These are phyloP conservation scores for Miopithecus talapoin DNA, from an alignment of 2,797 vertebrate species.

Conservation along the genomic window DNA sequence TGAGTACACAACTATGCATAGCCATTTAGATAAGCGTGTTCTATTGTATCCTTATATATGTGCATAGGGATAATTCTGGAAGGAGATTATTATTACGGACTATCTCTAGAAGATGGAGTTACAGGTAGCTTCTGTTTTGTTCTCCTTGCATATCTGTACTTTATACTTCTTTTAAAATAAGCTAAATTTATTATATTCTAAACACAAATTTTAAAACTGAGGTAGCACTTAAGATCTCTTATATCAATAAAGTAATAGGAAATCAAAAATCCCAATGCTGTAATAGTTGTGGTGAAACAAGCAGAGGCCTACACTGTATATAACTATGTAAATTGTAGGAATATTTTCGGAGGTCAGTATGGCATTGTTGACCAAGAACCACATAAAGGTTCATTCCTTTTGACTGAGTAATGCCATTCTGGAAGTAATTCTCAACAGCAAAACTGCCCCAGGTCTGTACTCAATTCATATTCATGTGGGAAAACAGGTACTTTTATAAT, in stretches of 20 bases:
- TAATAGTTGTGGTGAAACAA: background rate
- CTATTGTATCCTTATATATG: accelerated
- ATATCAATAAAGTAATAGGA: background rate
- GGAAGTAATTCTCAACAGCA: background rate
- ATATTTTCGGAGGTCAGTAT: background rate
- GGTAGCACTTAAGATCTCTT: background rate
- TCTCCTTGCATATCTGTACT: background rate
- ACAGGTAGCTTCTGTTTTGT: background rate
- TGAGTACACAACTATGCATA: accelerated
- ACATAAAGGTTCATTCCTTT: background rate
- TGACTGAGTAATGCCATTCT: background rate
- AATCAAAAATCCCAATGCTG: background rate
- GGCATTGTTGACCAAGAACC: background rate
- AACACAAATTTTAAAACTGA: background rate
- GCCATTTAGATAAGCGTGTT: accelerated
- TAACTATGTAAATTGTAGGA: background rate
- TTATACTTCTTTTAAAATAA: background rate
- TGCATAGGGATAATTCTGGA: background rate
- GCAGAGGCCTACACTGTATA: accelerated
- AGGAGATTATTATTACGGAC: background rate
- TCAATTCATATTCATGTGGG: background rate
- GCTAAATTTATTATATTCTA: background rate
- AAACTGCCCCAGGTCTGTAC: background rate
- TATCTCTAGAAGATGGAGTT: background rate
- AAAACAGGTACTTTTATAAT: background rate